Conservation (phyloP, 2,113 vertebrate species). For the Microtus ochrogaster region DNA sequence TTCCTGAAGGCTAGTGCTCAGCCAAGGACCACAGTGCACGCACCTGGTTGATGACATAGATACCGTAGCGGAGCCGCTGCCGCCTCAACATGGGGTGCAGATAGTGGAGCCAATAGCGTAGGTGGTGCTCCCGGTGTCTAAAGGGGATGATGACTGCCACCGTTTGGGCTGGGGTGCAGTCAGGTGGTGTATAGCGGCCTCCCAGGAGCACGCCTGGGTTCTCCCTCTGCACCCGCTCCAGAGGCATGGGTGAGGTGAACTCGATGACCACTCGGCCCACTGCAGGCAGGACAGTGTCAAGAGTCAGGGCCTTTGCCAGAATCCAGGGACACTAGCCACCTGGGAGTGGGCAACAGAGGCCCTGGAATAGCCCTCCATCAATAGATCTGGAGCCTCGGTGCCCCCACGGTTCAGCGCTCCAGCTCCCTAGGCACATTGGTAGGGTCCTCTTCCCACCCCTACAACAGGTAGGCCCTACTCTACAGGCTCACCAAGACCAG, state of each 20-base stretch:
- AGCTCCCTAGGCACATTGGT: not conserved
- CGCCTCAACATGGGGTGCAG: slow-evolving; percentile 97
- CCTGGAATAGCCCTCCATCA: not conserved
- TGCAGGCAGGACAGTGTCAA: slow-evolving; percentile 82
- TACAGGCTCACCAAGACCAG: slow-evolving; percentile 91
- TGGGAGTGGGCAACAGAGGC: not conserved
- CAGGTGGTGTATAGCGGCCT: slow-evolving; percentile 93
- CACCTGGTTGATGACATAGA: slow-evolving; percentile 99
- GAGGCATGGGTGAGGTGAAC: slow-evolving; percentile 97
- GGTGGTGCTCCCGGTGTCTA: slow-evolving; percentile 97
- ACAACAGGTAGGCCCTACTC: not conserved
- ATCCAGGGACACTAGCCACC: slow-evolving; percentile 7
- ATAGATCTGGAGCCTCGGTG: not conserved
- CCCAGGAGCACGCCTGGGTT: slow-evolving; percentile 97
- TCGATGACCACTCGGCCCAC: slow-evolving; percentile 98
- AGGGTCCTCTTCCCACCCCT: slow-evolving; percentile 16
- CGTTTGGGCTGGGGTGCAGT: slow-evolving; percentile 94
- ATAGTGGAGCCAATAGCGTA: slow-evolving; percentile 99
- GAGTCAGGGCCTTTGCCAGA: slow-evolving; percentile 51
- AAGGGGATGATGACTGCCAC: slow-evolving; percentile 99
- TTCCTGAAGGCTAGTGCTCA: not conserved
- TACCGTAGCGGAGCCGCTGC: slow-evolving; percentile 96
- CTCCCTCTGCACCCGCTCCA: slow-evolving; percentile 98
- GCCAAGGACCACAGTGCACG: not conserved
- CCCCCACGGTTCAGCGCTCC: not conserved